Conservation (phyloP, 2,113 vertebrate genomes). For the Atrichornis clamosus region DNA sequence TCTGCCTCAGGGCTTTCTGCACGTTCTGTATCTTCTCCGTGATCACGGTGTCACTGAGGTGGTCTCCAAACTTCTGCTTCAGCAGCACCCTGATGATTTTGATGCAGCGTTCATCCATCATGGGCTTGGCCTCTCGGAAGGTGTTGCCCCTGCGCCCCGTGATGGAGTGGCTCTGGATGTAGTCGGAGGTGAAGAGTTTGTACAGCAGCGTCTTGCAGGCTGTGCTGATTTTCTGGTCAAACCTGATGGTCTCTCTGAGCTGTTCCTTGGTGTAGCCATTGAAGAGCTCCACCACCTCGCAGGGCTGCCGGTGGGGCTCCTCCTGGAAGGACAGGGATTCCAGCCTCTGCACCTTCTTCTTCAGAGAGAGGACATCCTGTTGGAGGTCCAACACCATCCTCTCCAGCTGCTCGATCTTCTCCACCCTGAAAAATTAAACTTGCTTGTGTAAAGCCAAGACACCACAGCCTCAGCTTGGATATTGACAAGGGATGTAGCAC, state of each 20-base stretch:
- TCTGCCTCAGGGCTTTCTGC: constrained; percentile 68
- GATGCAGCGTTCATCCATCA: constrained; percentile 68
- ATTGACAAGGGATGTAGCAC: background rate
- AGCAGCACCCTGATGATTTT: constrained; percentile 60
- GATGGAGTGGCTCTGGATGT: constrained; percentile 69
- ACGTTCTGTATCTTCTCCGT: constrained; percentile 66
- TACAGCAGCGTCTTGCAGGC: constrained; percentile 64
- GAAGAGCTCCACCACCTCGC: constrained; percentile 45
- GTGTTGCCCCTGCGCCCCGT: constrained; percentile 53
- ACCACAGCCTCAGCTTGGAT: rapidly evolving
- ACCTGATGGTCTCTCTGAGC: constrained; percentile 57
- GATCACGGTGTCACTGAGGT: constrained; percentile 61
- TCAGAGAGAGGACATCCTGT: constrained; percentile 20
- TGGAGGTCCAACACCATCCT: constrained; percentile 40
- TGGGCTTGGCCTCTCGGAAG: constrained; percentile 56
- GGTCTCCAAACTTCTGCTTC: constrained; percentile 65
- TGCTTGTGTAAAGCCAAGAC: background rate
- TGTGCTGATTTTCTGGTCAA: constrained; percentile 68
- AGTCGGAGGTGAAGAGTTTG: constrained; percentile 59
- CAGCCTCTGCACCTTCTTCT: constrained; percentile 56
- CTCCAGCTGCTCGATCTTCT: constrained; percentile 61
- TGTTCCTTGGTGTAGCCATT: constrained; percentile 63
- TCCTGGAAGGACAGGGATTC: constrained; percentile 52
- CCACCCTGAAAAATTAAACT: background rate
- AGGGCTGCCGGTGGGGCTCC: background rate